Conservation (phyloP, 2,888 invertebrate species). For the Sarcophaga caerulescens region DNA sequence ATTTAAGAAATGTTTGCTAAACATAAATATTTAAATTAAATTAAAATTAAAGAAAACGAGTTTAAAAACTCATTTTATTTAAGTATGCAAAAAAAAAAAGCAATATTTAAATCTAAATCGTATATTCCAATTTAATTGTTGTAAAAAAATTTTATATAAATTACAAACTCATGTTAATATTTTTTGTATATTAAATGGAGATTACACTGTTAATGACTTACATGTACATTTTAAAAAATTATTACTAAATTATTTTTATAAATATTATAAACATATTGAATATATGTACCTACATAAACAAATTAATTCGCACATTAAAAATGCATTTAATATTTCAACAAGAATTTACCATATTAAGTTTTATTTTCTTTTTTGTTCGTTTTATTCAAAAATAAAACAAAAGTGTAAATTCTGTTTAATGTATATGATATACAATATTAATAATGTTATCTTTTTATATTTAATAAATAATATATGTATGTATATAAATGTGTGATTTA, state of each 20-base stretch:
- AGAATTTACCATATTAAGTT: neutral
- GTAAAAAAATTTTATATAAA: conserved; percentile 3
- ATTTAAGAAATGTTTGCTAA: conserved; percentile 49
- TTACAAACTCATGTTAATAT: neutral
- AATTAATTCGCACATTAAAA: conserved; percentile 52
- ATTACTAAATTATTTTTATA: neutral
- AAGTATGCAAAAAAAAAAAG: conserved; percentile 54
- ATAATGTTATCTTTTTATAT: neutral
- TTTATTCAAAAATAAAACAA: neutral
- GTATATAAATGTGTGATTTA: neutral
- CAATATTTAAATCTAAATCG: conserved; percentile 58
- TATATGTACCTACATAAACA: conserved; percentile 2
- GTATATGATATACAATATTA: neutral
- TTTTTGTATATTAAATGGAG: conserved; percentile 34
- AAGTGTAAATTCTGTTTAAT: conserved; percentile 33
- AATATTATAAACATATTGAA: neutral
- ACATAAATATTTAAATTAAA: conserved; percentile 1
- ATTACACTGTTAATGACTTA: conserved; percentile 27
- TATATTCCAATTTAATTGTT: conserved; percentile 60
- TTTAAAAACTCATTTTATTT: conserved; percentile 35
- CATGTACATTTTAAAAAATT: neutral
- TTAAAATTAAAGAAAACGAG: conserved; percentile 11
- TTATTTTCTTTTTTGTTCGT: neutral
- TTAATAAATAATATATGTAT: neutral
- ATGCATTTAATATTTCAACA: conserved; percentile 45